phyloP scores from a whole-genome alignment of 2,888 invertebrate species.

The Neoascia interrupta region DNA sequence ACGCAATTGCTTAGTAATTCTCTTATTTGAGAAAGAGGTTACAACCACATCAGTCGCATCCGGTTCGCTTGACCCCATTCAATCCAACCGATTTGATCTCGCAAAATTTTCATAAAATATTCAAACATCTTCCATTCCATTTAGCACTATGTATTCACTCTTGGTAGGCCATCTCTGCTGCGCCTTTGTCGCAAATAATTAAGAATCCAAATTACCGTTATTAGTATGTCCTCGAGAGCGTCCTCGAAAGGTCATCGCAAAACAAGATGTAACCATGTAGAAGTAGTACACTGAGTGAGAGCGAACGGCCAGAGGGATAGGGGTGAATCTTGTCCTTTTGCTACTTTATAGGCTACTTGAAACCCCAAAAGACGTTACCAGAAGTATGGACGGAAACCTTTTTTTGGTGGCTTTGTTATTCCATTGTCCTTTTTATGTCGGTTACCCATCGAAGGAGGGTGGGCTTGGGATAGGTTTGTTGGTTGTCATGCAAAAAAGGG shows the following conservation, averaged over 20 bases:
- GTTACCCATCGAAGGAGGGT: background rate
- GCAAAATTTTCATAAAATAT: slow-evolving; percentile 65
- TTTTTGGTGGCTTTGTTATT: slow-evolving; percentile 6
- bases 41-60: slow-evolving; percentile 4
- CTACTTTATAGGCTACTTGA: slow-evolving; percentile 63
- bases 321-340: slow-evolving; percentile 46
- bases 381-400: slow-evolving; percentile 17
- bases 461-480: slow-evolving; percentile 27
- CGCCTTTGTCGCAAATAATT: slow-evolving; percentile 51
- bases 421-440: slow-evolving; percentile 36
- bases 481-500: slow-evolving; percentile 62
- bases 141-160: slow-evolving; percentile 42
- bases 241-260: slow-evolving; percentile 63
- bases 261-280: slow-evolving; percentile 65
- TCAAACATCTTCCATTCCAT: slow-evolving; percentile 65
- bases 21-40: slow-evolving; percentile 20
- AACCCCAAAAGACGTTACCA: slow-evolving; percentile 23
- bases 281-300: slow-evolving; percentile 9
- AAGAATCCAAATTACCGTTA: slow-evolving; percentile 68
- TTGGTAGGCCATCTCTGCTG: background rate
- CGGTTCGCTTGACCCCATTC: background rate
- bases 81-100: slow-evolving; percentile 55
- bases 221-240: slow-evolving; percentile 60
- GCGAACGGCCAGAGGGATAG: background rate
- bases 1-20: slow-evolving; percentile 35